These are phyloP conservation scores for Ephydatia muelleri DNA, from an alignment of 37 sponge, comb jelly and placozoan genomes.

Conservation along the genomic window DNA sequence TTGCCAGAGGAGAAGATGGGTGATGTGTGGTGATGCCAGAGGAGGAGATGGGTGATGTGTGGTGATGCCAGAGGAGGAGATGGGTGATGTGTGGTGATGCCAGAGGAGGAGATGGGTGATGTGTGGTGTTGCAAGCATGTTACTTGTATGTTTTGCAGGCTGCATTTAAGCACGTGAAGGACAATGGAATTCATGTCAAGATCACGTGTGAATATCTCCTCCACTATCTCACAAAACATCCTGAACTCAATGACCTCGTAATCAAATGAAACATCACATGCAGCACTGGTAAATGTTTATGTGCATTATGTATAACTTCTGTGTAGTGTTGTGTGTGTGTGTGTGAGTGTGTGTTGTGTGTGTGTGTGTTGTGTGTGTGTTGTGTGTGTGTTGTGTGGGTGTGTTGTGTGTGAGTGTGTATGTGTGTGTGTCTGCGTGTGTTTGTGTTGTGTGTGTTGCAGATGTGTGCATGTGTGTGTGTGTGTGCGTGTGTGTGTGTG, in stretches of 20 bases:
- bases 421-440: background rate
- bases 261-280: background rate
- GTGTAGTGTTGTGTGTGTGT: background rate
- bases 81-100: background rate
- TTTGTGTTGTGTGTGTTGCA: background rate
- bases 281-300: background rate
- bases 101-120: too few relatives aligned
- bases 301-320: too few relatives aligned
- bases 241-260: conserved; percentile 38
- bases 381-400: too few relatives aligned
- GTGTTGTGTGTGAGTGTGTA: too few relatives aligned
- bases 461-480: background rate
- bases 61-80: too few relatives aligned
- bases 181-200: conserved; percentile 13
- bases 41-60: too few relatives aligned
- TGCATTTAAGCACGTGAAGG: conserved; percentile 40
- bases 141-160: conserved; percentile 19
- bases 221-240: conserved; percentile 54
- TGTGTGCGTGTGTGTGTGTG: conserved; percentile 13
- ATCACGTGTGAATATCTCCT: conserved; percentile 56
- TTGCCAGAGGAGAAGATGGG: too few relatives aligned
- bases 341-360: background rate
- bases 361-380: too few relatives aligned
- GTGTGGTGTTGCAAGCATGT: background rate
- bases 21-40: too few relatives aligned